Evolutionary conservation across 2,113 vertebrate genomes (phyloP).

Genomic region (Eulemur rufifrons): DNA sequence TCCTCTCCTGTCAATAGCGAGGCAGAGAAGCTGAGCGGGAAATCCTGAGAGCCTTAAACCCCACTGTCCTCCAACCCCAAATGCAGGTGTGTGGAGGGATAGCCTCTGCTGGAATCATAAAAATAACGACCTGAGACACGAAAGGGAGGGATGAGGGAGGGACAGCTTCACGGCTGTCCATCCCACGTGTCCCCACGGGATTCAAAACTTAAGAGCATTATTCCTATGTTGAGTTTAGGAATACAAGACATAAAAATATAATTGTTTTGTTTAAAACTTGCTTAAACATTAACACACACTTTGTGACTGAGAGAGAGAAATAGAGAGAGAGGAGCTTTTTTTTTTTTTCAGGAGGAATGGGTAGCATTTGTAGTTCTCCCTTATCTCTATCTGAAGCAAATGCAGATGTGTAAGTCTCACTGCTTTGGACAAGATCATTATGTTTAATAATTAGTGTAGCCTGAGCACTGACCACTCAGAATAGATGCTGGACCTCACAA

Average conservation of each 20-base stretch:
- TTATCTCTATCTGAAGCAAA: background rate
- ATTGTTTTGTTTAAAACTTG: background rate
- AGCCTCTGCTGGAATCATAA: background rate
- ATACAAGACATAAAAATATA: background rate
- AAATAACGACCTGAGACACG: background rate
- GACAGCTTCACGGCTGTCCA: background rate
- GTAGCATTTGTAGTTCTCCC: background rate
- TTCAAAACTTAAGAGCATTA: background rate
- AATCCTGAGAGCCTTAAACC: background rate
- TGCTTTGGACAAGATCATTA: background rate
- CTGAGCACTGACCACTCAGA: background rate
- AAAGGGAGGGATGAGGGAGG: background rate
- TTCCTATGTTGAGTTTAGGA: background rate
- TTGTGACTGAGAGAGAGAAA: background rate
- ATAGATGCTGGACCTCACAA: background rate
- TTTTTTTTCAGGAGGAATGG: background rate
- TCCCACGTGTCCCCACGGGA: background rate
- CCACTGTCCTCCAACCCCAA: background rate
- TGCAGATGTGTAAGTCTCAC: background rate
- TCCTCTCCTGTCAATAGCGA: background rate
- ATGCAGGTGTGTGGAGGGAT: background rate
- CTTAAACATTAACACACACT: background rate
- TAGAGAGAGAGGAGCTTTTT: accelerated
- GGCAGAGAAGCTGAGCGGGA: background rate
- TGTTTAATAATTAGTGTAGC: background rate